phyloP scores from a whole-genome alignment of 2,797 vertebrate species.

The Zenarchopterus dispar region DNA sequence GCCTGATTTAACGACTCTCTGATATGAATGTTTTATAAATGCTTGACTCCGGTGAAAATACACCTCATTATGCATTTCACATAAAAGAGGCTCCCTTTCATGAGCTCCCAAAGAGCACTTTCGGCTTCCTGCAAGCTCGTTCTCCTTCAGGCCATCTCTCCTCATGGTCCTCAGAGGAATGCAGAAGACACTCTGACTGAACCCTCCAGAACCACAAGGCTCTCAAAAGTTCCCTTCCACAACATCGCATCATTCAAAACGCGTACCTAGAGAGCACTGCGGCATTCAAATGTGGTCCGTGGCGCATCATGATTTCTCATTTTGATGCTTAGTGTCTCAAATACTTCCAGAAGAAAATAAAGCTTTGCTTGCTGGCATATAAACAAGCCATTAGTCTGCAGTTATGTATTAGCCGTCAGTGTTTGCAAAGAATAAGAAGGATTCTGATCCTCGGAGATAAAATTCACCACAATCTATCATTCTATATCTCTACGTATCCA shows the following conservation, averaged over 20 bases:
- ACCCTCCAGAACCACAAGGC: background rate
- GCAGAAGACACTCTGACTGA: conserved; percentile 19
- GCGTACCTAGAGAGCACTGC: background rate
- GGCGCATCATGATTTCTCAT: background rate
- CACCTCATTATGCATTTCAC: conserved; percentile 1
- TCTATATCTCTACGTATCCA: background rate
- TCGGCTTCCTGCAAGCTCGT: conserved; percentile 15
- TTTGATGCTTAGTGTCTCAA: background rate
- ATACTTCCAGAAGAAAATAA: background rate
- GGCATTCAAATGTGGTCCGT: conserved; percentile 4
- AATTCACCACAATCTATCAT: background rate
- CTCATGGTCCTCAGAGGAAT: conserved; percentile 39
- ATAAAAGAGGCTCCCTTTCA: conserved; percentile 15
- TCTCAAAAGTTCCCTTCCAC: conserved; percentile 12
- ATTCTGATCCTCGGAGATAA: conserved; percentile 4
- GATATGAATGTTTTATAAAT: too few relatives aligned
- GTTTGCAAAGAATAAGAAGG: background rate
- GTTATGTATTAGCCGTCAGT: background rate
- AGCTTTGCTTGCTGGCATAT: background rate
- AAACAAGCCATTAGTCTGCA: background rate
- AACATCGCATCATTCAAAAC: conserved; percentile 8
- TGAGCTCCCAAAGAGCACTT: conserved; percentile 22
- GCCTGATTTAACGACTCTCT: too few relatives aligned
- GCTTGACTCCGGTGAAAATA: too few relatives aligned
- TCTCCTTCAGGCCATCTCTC: conserved; percentile 31